Conservation (phyloP, 2,797 vertebrate genomes). For the Smutsia temminckii region DNA sequence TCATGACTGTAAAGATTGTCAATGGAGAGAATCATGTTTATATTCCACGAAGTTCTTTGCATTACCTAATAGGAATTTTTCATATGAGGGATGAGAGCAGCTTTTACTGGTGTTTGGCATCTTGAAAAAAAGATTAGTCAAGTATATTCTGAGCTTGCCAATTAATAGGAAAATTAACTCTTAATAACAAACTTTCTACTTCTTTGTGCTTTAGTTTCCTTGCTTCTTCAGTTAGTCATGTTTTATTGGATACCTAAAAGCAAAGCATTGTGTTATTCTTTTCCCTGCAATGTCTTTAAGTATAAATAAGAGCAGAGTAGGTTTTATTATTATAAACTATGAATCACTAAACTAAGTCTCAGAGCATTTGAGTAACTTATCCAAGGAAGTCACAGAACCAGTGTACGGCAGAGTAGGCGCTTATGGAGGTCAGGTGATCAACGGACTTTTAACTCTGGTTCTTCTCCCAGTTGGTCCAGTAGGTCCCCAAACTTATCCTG, state of each 20-base stretch:
- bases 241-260: neutral
- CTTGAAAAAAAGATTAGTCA: neutral
- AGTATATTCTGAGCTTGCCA: neutral
- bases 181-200: neutral
- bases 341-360: neutral
- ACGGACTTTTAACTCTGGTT: neutral
- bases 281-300: neutral
- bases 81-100: neutral
- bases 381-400: neutral
- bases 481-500: neutral
- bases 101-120: neutral
- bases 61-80: neutral
- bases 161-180: neutral
- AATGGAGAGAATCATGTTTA: neutral
- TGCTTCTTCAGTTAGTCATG: neutral
- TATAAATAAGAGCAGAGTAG: neutral
- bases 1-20: neutral
- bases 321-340: neutral
- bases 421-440: neutral
- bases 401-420: neutral
- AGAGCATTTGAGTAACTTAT: neutral
- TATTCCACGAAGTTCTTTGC: neutral
- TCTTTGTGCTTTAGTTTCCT: neutral
- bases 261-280: neutral
- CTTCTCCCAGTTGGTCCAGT: neutral